phyloP scores from a whole-genome alignment of 1,140 invertebrate genomes.

The Caenorhabditis tropicalis region DNA sequence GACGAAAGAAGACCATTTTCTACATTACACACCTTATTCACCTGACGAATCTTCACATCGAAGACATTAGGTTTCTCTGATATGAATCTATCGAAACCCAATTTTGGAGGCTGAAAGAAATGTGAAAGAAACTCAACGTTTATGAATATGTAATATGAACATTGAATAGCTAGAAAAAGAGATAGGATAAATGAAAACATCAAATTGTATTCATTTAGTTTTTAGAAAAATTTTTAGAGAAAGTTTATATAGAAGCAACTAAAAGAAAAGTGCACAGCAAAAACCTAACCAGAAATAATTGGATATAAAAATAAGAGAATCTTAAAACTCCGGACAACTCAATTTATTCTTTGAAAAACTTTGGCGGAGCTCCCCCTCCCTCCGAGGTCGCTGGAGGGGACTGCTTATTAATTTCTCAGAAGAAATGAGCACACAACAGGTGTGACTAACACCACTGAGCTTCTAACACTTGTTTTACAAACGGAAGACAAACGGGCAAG shows the following conservation, averaged over 20 bases:
- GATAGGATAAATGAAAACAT: too few species aligned
- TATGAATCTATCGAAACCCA: conserved; percentile 16
- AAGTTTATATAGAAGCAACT: not conserved
- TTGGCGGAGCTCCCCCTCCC: not conserved
- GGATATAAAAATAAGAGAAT: not conserved
- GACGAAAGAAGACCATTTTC: not conserved
- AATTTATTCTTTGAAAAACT: not conserved
- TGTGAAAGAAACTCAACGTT: too few species aligned
- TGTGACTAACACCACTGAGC: conserved; percentile 16
- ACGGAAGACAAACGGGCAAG: conserved; percentile 29
- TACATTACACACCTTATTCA: conserved; percentile 17
- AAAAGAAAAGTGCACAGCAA: not conserved
- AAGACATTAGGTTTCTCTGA: not conserved
- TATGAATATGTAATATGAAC: too few species aligned
- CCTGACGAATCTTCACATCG: conserved; percentile 6
- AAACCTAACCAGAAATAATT: not conserved
- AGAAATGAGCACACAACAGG: conserved; percentile 15
- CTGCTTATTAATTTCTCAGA: conserved; percentile 30
- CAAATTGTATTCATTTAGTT: too few species aligned
- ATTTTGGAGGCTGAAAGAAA: not conserved
- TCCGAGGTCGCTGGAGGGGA: not conserved
- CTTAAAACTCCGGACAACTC: not conserved
- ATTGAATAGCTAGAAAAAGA: too few species aligned
- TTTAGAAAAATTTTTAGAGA: not conserved
- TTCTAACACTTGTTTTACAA: conserved; percentile 39